Evolutionary conservation across 2,888 invertebrate species (phyloP), one percentile per base, ranked within the genome.

Genomic region (Cryptocephalus moraei): DNA sequence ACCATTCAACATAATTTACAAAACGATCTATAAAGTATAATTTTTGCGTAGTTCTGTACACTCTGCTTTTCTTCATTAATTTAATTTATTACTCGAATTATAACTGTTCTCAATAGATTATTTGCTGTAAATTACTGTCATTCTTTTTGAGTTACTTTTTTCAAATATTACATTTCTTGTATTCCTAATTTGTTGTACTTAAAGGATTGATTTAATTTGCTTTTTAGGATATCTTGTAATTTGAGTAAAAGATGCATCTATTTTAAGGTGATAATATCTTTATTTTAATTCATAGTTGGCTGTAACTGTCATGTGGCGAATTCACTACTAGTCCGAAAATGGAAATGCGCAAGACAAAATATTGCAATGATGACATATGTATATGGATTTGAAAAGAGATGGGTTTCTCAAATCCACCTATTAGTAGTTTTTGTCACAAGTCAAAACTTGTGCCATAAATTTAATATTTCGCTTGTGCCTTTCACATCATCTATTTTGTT

Each of bases 111-210:
- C 36, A 36, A 34, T 36, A 2, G 6, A 36, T 12, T 12, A 36
- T 36, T 36, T 36, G 36, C 12, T 36, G 22, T 45, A 1, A 41
- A 11, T 41, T 14, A 13, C 41, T 11, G 33, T n/a, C 10, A 46
- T 43, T 48, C 52, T 51, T 52, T 53, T 53, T 54, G 50, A 49
- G 56, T 52, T 46, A 44, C 2, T 32, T 22, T 12, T 32, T 11
- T 9, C n/a, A 33, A 42, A 8, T 32, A 33, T 41, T 14, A 22
- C 22, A 22, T 22, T 22, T 22, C 22, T 31, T 13, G 46, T 52
- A 56, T 58, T 59, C 56, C 56, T 56, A 53, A 39, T 41, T 53
- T 55, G 50, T 54, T 56, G 59, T 59, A 59, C 59, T 59, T 59
- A 59, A 53, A 49, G 50, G 47, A 49, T 53, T 55, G 49, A 46